Conservation (phyloP, 2,888 invertebrate genomes). For the Synergus umbraculus region DNA sequence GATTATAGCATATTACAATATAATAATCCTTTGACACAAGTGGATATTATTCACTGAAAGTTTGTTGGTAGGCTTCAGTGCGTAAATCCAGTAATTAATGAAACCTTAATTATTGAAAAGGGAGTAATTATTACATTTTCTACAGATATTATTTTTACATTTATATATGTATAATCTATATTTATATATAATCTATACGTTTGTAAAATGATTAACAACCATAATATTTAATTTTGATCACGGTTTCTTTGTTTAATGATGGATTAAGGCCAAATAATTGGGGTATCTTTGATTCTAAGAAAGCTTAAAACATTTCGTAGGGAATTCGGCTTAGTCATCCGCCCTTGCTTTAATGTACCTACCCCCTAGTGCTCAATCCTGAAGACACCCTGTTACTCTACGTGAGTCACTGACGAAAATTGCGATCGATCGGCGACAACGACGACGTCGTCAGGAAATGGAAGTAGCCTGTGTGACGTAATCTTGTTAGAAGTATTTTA, state of each 20-base stretch:
- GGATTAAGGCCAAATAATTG: slow-evolving; percentile 23
- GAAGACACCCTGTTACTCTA: slow-evolving; percentile 50
- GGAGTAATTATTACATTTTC: too few relatives aligned
- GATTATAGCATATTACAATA: too few relatives aligned
- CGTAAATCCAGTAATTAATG: too few relatives aligned
- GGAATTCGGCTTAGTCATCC: slow-evolving; percentile 60
- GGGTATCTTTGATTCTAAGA: slow-evolving; percentile 50
- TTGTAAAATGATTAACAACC: too few relatives aligned
- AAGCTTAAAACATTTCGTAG: slow-evolving; percentile 56
- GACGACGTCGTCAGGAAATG: slow-evolving; percentile 45
- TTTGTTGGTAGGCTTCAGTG: too few relatives aligned
- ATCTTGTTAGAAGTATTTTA: slow-evolving; percentile 28
- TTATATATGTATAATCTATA: too few relatives aligned
- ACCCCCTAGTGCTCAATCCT: slow-evolving; percentile 53
- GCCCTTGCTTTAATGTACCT: slow-evolving; percentile 52
- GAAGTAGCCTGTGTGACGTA: slow-evolving; percentile 24
- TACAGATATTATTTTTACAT: too few relatives aligned
- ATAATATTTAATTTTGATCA: too few relatives aligned
- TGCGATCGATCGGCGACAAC: slow-evolving; percentile 70
- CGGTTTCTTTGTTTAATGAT: slow-evolving; percentile 47
- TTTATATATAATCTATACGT: too few relatives aligned
- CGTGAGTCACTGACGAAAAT: slow-evolving; percentile 69
- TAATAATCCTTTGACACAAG: too few relatives aligned
- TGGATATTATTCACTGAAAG: too few relatives aligned
- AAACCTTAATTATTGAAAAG: too few relatives aligned